A percentile compares a stretch with the other conserved stretches of the same genome.
Conservation (phyloP, 2,113 vertebrate species). For the Pimephales promelas region DNA sequence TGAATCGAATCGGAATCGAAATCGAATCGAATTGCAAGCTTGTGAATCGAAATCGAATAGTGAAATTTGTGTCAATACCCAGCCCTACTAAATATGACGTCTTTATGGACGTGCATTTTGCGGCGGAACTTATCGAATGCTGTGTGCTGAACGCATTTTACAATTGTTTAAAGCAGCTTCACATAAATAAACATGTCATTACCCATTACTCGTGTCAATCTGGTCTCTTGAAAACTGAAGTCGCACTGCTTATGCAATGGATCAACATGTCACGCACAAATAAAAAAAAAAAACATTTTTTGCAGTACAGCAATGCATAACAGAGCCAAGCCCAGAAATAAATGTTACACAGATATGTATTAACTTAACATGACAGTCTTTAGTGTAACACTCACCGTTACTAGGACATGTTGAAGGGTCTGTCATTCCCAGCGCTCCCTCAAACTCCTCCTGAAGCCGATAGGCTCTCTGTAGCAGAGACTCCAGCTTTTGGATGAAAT, state of each 20-base stretch:
- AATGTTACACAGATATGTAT: not conserved
- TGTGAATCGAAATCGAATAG: too few relatives aligned
- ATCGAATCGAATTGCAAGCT: too few relatives aligned
- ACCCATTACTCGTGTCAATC: too few relatives aligned
- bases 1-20: too few relatives aligned
- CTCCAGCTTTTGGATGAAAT: conserved; percentile 95
- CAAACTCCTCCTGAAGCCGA: conserved; percentile 94
- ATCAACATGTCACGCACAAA: not conserved
- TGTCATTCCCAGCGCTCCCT: conserved; percentile 83
- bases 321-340: not conserved
- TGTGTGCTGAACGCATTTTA: too few relatives aligned
- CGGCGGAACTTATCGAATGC: too few relatives aligned
- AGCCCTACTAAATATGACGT: too few relatives aligned
- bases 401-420: conserved; percentile 81
- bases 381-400: conserved; percentile 55
- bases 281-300: conserved; percentile 2
- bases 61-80: too few relatives aligned
- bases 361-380: not conserved
- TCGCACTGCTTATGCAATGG: not conserved
- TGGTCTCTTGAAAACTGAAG: not conserved
- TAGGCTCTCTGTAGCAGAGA: conserved; percentile 92
- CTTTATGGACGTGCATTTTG: too few relatives aligned
- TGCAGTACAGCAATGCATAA: not conserved
- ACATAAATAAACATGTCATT: too few relatives aligned
- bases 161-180: too few relatives aligned